Evolutionary conservation across 2,797 vertebrate genomes (phyloP).

Genomic region (Darevskia nairensis): DNA sequence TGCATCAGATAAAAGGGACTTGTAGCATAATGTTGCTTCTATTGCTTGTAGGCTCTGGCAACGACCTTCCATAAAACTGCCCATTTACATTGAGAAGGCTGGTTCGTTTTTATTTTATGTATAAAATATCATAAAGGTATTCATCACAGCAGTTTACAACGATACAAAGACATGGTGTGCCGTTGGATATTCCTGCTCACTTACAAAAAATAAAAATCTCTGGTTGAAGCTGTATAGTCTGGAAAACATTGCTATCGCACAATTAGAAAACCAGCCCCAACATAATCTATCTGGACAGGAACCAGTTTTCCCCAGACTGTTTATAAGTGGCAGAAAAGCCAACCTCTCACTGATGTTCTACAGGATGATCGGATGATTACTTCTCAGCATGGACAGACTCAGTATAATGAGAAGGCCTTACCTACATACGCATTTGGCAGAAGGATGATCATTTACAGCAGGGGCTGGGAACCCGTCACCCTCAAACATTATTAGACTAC

Average conservation of each 20-base stretch:
- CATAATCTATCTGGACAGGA: not conserved
- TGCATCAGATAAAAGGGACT: not conserved
- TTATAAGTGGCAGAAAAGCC: not conserved
- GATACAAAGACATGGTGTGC: no score
- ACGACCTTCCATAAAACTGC: not conserved
- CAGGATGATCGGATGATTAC: not conserved
- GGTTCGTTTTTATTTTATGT: no score
- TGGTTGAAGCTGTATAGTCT: not conserved
- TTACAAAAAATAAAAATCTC: not conserved
- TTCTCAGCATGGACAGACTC: no score
- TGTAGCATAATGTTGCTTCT: not conserved
- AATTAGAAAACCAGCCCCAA: not conserved
- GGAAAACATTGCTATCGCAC: not conserved
- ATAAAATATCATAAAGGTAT: no score
- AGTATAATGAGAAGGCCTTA: not conserved
- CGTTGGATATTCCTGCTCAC: not conserved
- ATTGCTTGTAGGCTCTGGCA: not conserved
- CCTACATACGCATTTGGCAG: not conserved
- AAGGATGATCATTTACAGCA: not conserved
- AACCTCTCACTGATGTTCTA: not conserved
- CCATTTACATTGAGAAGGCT: no score
- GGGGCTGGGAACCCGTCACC: not conserved
- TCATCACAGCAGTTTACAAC: no score
- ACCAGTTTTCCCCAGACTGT: not conserved
- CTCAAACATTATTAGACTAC: no score